Conservation (phyloP, 2,888 invertebrate species). For the Atethmia centrago region DNA sequence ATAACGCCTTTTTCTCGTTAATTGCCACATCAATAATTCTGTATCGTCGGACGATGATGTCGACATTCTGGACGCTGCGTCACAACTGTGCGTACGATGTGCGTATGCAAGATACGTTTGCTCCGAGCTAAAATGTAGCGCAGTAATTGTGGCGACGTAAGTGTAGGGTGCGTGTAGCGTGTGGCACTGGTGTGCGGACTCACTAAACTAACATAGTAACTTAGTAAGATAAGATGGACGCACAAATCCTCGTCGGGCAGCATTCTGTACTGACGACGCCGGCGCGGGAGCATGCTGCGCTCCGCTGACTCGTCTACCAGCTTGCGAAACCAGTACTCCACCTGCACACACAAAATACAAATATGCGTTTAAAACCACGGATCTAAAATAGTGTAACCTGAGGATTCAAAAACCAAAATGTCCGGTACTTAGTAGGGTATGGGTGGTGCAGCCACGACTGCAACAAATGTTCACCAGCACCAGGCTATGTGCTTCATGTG, state of each 20-base stretch:
- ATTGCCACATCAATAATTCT: too few relatives aligned
- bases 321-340: conserved; percentile 88
- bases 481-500: background rate
- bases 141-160: too few relatives aligned
- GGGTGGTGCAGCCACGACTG: background rate
- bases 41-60: too few relatives aligned
- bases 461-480: background rate
- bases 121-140: too few relatives aligned
- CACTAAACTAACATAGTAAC: background rate
- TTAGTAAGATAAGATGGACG: conserved; percentile 69
- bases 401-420: background rate
- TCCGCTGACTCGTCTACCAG: conserved; percentile 84
- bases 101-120: too few relatives aligned
- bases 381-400: too few relatives aligned
- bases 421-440: background rate
- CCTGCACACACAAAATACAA: conserved; percentile 72
- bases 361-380: background rate
- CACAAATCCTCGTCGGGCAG: conserved; percentile 87
- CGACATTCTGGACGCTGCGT: too few relatives aligned
- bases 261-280: conserved; percentile 84
- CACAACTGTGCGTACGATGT: too few relatives aligned
- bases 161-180: too few relatives aligned
- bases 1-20: too few relatives aligned
- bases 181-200: too few relatives aligned
- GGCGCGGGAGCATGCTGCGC: conserved; percentile 78